These are phyloP conservation scores for Tenrec ecaudatus DNA, from an alignment of 2,113 vertebrate species.

Conservation along the genomic window DNA sequence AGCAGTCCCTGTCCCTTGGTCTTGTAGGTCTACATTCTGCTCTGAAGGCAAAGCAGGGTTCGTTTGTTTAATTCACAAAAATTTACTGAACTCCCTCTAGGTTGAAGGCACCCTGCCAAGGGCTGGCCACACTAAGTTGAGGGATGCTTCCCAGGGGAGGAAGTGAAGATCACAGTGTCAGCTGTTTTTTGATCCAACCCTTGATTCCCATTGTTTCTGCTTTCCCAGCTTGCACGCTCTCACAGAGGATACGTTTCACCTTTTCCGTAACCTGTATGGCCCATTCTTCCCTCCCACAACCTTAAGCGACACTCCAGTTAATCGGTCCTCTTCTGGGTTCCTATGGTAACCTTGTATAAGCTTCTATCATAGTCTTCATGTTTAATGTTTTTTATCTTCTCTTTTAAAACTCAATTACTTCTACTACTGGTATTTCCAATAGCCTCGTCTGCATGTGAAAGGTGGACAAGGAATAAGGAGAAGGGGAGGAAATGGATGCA, in stretches of 20 bases:
- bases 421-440: neutral
- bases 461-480: too few species aligned
- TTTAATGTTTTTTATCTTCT: conserved; percentile 8
- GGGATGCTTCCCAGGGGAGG: neutral
- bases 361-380: conserved; percentile 40
- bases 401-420: neutral
- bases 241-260: neutral
- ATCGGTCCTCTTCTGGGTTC: conserved; percentile 58
- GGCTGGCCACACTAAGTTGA: neutral
- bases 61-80: conserved; percentile 49
- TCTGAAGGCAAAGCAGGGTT: conserved; percentile 55
- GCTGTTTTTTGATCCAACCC: neutral
- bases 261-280: conserved; percentile 4
- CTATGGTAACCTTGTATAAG: conserved; percentile 60
- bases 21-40: conserved; percentile 28
- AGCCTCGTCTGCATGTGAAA: too few species aligned
- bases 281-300: conserved; percentile 32
- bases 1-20: conserved; percentile 50
- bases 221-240: neutral
- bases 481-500: too few species aligned
- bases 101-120: conserved; percentile 1
- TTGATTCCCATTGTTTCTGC: conserved; percentile 30
- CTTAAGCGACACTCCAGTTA: conserved; percentile 44
- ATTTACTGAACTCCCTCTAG: neutral
- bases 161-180: neutral